phyloP scores from a whole-genome alignment of 2,113 vertebrate genomes.

The Cavia porcellus region DNA sequence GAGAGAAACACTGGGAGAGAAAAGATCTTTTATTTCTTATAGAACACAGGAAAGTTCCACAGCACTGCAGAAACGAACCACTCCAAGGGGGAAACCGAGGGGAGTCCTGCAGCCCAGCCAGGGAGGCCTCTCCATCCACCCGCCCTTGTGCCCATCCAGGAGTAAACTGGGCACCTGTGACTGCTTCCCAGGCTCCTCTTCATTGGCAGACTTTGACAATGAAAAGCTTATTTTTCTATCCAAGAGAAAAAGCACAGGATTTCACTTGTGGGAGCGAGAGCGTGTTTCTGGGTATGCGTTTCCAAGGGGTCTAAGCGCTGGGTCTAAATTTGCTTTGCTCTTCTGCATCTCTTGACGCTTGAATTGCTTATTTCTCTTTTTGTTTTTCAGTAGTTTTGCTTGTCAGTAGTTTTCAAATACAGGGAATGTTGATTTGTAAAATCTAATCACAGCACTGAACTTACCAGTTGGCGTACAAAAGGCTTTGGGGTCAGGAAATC shows the following conservation, averaged over 20 bases:
- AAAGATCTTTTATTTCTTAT: constrained; percentile 63
- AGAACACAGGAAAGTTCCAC: constrained; percentile 37
- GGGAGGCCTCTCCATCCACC: background rate
- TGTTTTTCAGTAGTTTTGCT: background rate
- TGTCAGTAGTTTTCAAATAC: background rate
- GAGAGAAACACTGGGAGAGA: constrained; percentile 63
- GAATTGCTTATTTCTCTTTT: background rate
- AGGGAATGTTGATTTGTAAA: background rate
- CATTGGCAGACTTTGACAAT: background rate
- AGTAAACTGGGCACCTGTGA: background rate
- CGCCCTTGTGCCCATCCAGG: background rate
- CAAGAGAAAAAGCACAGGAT: background rate
- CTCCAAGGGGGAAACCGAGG: constrained; percentile 25
- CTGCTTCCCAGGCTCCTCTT: background rate
- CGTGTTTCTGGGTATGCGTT: background rate
- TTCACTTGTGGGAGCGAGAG: background rate
- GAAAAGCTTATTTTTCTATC: constrained; percentile 7
- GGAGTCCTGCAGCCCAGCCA: background rate
- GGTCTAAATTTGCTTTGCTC: background rate
- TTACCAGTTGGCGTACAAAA: background rate
- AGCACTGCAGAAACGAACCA: constrained; percentile 52
- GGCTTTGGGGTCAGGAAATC: background rate
- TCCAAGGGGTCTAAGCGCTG: background rate
- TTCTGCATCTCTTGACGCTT: background rate
- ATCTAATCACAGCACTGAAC: background rate